phyloP scores from a whole-genome alignment of 2,888 invertebrate species.

The Brachypalpus laphriformis region DNA sequence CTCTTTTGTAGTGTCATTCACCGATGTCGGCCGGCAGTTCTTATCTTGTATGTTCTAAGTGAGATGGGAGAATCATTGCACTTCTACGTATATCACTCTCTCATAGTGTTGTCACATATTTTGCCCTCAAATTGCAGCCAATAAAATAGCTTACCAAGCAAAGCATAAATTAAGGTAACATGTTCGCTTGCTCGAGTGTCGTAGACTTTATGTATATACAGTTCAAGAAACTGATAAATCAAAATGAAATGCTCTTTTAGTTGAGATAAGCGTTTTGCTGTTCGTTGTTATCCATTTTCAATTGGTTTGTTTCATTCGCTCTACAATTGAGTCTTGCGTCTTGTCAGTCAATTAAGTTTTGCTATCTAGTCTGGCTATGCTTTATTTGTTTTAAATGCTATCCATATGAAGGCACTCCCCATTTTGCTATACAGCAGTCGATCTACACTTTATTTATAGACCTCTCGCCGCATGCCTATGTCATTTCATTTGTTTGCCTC shows the following conservation, averaged over 20 bases:
- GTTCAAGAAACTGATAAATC: slow-evolving; percentile 66
- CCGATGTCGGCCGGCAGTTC: slow-evolving; percentile 28
- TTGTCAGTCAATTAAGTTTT: slow-evolving; percentile 38
- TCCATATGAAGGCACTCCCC: slow-evolving; percentile 68
- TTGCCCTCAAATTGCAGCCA: slow-evolving; percentile 25
- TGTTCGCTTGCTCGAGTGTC: slow-evolving; percentile 19
- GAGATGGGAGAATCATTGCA: slow-evolving; percentile 39
- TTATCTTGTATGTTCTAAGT: slow-evolving; percentile 42
- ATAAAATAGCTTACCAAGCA: slow-evolving; percentile 60
- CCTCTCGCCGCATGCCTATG: slow-evolving; percentile 55
- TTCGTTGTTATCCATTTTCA: slow-evolving; percentile 52
- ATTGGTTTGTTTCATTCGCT: slow-evolving; percentile 44
- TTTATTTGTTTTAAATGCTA: not conserved
- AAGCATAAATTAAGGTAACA: slow-evolving; percentile 62
- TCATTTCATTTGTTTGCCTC: slow-evolving; percentile 59
- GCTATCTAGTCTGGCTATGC: slow-evolving; percentile 5
- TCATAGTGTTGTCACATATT: slow-evolving; percentile 40
- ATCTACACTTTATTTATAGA: slow-evolving; percentile 68
- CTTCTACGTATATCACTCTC: slow-evolving; percentile 42
- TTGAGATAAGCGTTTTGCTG: slow-evolving; percentile 61
- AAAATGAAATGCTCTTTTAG: slow-evolving; percentile 34
- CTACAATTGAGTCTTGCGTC: slow-evolving; percentile 18
- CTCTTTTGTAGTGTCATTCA: slow-evolving; percentile 38
- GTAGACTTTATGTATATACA: slow-evolving; percentile 18
- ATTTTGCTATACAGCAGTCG: slow-evolving; percentile 52